Evolutionary conservation across 2,113 vertebrate species (phyloP).

Genomic region (Poecilia latipinna): DNA sequence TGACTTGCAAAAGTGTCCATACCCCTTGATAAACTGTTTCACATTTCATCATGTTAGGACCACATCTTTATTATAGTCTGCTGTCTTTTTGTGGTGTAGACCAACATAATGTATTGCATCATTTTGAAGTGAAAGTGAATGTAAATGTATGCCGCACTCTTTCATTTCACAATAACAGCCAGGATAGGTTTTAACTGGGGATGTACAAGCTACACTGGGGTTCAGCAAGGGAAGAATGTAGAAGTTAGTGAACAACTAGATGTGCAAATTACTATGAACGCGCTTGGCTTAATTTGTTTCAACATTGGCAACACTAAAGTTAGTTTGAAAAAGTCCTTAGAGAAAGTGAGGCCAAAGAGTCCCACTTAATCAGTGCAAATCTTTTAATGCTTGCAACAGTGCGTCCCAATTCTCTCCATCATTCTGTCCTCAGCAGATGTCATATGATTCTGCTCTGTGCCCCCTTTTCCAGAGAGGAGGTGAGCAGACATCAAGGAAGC

Average conservation of each 20-base stretch:
- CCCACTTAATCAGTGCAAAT: slow-evolving; percentile 21
- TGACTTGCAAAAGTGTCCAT: too few species aligned
- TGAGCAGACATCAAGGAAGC: slow-evolving; percentile 39
- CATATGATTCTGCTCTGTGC: slow-evolving; percentile 56
- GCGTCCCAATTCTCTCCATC: slow-evolving; percentile 31
- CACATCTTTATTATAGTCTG: too few species aligned
- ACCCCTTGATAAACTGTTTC: too few species aligned
- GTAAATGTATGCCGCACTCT: too few species aligned
- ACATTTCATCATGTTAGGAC: too few species aligned
- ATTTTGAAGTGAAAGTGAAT: too few species aligned
- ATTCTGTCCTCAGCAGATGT: slow-evolving; percentile 31
- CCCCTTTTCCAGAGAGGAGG: slow-evolving; percentile 38
- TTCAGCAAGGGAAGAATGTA: not conserved
- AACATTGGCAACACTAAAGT: not conserved
- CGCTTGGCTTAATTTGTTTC: not conserved
- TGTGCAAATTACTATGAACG: slow-evolving; percentile 1
- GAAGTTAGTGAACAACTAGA: not conserved
- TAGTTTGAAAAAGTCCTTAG: not conserved
- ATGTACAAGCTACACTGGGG: too few species aligned
- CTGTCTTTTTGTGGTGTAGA: too few species aligned
- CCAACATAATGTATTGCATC: too few species aligned
- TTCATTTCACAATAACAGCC: not conserved
- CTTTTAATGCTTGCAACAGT: slow-evolving; percentile 16
- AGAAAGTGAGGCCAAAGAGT: slow-evolving; percentile 4
- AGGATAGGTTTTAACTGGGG: too few species aligned